Evolutionary conservation across 2,113 vertebrate genomes (phyloP).

Genomic region (Hyperopisus bebe): DNA sequence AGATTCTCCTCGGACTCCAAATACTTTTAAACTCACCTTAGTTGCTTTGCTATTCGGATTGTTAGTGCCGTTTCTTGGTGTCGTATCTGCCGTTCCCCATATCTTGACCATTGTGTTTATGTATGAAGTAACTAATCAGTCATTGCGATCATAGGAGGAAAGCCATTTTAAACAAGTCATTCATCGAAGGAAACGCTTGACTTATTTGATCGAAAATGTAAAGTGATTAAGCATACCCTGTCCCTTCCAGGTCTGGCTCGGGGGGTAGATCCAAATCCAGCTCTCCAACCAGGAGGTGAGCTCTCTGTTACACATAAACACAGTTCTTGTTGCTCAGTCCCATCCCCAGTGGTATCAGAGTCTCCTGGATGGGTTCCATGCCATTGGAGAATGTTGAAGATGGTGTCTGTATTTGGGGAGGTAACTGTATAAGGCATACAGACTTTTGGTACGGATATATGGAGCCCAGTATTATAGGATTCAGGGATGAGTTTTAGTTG

Average conservation of each 20-base stretch:
- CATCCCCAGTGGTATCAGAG: neutral
- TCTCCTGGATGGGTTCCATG: neutral
- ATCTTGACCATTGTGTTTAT: neutral
- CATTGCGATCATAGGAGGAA: neutral
- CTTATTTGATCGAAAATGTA: neutral
- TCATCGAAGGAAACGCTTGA: neutral
- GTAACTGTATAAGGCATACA: neutral
- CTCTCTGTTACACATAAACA: neutral
- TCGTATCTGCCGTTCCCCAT: neutral
- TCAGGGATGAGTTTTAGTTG: neutral
- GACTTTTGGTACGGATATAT: neutral
- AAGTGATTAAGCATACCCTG: neutral
- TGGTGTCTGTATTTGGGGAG: neutral
- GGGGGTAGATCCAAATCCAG: slow-evolving; percentile 43
- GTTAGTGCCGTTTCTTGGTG: neutral
- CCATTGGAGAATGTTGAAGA: neutral
- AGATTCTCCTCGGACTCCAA: neutral
- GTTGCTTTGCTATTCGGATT: neutral
- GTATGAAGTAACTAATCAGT: neutral
- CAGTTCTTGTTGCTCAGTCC: neutral
- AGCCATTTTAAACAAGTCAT: neutral
- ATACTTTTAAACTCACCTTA: neutral
- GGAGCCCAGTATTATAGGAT: neutral
- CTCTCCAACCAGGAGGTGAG: slow-evolving; percentile 41
- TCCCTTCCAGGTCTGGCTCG: slow-evolving; percentile 35